These are phyloP conservation scores for Teleogryllus occipitalis DNA, from an alignment of 1,140 invertebrate species.

Conservation along the genomic window DNA sequence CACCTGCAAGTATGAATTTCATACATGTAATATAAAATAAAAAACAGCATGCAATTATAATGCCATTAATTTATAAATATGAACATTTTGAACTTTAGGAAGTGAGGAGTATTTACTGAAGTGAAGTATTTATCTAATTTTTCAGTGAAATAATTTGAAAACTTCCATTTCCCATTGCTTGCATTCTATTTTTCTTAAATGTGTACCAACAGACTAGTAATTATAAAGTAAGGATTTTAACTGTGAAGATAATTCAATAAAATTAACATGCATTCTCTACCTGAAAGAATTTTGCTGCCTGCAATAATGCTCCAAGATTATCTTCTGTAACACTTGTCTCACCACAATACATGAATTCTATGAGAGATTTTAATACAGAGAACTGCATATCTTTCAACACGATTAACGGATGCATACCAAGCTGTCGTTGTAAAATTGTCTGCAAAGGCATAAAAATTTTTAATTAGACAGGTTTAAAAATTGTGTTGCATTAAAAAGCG, in stretches of 20 bases:
- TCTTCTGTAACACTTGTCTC: constrained; percentile 46
- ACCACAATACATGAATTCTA: constrained; percentile 52
- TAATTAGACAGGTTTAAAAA: constrained; percentile 13
- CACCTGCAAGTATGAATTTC: constrained; percentile 32
- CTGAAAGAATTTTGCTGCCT: constrained; percentile 46
- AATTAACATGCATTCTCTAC: constrained; percentile 29
- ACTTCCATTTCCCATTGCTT: no score
- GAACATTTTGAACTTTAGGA: neutral
- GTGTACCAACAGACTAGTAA: neutral
- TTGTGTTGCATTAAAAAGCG: neutral
- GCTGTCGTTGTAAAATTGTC: constrained; percentile 46
- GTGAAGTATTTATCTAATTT: no score
- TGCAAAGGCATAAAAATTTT: constrained; percentile 24
- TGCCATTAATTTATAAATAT: neutral
- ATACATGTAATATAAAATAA: constrained; percentile 6
- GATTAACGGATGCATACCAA: constrained; percentile 45
- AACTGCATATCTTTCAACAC: constrained; percentile 47
- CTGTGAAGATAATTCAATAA: neutral
- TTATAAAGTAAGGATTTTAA: neutral
- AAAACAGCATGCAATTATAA: no score
- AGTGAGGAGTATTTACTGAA: no score
- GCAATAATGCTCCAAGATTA: constrained; percentile 40
- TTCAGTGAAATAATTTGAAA: no score
- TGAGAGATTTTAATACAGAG: constrained; percentile 45
- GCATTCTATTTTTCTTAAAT: no score